phyloP scores from a whole-genome alignment of 2,797 vertebrate genomes.

The Lithobates pipiens region DNA sequence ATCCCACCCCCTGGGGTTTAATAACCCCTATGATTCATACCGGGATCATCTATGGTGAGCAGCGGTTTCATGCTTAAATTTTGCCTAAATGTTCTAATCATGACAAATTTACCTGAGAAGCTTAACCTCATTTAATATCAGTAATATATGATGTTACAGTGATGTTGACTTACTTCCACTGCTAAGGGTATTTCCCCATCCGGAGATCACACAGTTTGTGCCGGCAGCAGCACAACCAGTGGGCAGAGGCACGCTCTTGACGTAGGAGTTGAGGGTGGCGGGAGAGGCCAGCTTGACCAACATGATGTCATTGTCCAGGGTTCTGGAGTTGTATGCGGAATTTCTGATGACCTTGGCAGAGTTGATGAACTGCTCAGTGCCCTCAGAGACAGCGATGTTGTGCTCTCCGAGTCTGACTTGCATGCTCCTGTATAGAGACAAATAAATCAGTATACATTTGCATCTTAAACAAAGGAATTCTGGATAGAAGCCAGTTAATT shows the following conservation, averaged over 20 bases:
- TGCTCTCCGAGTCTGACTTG: slow-evolving; percentile 84
- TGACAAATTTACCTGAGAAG: too few relatives aligned
- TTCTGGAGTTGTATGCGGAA: slow-evolving; percentile 73
- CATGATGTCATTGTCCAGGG: slow-evolving; percentile 75
- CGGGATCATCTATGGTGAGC: too few relatives aligned
- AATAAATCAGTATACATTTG: too few relatives aligned
- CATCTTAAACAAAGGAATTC: too few relatives aligned
- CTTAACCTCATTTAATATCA: too few relatives aligned
- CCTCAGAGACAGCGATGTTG: slow-evolving; percentile 77
- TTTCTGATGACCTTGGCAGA: slow-evolving; percentile 78
- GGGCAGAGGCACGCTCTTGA: slow-evolving; percentile 78
- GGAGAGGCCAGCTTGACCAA: slow-evolving; percentile 68
- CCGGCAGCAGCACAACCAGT: slow-evolving; percentile 74
- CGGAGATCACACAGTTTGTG: slow-evolving; percentile 81
- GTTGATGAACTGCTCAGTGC: slow-evolving; percentile 81
- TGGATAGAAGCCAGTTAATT: too few relatives aligned
- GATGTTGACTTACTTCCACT: slow-evolving; percentile 76
- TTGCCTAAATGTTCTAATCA: too few relatives aligned
- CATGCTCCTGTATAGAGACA: slow-evolving; percentile 68
- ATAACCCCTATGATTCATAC: too few relatives aligned
- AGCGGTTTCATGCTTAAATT: too few relatives aligned
- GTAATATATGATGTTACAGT: too few relatives aligned
- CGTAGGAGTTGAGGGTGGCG: slow-evolving; percentile 70
- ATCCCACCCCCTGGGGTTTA: too few relatives aligned
- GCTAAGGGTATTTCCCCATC: slow-evolving; percentile 84